Base-by-base conservation (phyloP, 2,888 invertebrate genomes). In the Pharmacophagus antenor region DNA sequence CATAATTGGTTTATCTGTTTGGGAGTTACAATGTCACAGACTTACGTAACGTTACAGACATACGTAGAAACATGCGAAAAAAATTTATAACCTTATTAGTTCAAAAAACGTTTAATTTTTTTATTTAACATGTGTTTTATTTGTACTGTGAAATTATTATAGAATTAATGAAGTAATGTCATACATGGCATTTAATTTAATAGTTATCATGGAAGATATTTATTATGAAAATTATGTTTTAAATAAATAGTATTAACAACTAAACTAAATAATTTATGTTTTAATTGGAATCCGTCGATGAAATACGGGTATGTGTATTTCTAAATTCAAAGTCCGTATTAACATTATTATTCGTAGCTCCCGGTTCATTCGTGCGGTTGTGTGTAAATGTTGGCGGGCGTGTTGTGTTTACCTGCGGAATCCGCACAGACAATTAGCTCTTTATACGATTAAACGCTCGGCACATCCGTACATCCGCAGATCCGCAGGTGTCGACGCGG, bases 391-490 rank as follows among this genome's bases (percentile, higher is more conserved):
- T 72, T 71, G 71, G 69, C 71, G 71, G 71, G 72, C 55, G 62
- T 78, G 83, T 83, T 80, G 81, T 88, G 85, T 88, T 88, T 89
- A 88, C 88, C 82, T 84, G 82, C 77, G 85, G 85, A 83, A 86
- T 88, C 83, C 85, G 79, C 67, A 82, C 86, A 86, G 86, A 88
- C 90, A 90, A 90, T 90, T 90, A 90, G 82, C 88, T 83, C 82
- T 84, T 84, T 82, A 86, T 82, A 72, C 84, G 89, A 89, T 90
- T 89, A 89, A 83, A 82, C 74, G 75, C 76, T 71, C 71, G 17
- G 25, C 69, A 66, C 73, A 74, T 76, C 76, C n/a, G 25, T 69
- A 66, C 73, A 74, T 76, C 37, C 78, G 74, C 81, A 83, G 80
- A 74, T 76, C 77, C 78, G 74, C 83, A 83, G 80, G 84, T 87